Conservation (phyloP, 2,888 invertebrate species). For the Drosophila fulvimacula region DNA sequence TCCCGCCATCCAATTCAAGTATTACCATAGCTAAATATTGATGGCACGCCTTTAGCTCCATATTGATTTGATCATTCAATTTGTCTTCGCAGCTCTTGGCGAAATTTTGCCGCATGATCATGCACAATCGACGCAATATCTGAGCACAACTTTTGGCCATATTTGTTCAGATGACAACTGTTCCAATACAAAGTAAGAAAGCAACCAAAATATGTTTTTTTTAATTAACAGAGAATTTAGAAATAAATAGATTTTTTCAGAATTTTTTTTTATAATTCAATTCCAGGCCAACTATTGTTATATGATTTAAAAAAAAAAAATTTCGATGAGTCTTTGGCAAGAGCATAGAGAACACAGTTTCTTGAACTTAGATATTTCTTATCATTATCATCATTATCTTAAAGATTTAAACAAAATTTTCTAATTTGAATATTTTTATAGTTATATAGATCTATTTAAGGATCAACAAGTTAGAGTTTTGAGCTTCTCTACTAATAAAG, state of each 20-base stretch:
- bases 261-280: neutral
- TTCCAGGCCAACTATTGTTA: neutral
- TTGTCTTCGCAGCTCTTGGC: constrained; percentile 88
- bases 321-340: neutral
- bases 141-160: constrained; percentile 36
- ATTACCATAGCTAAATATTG: constrained; percentile 90
- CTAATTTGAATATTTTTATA: no score
- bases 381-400: no score
- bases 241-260: neutral
- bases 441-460: no score
- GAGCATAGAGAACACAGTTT: neutral
- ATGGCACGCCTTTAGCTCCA: constrained; percentile 90
- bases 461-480: no score
- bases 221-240: constrained; percentile 2
- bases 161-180: neutral
- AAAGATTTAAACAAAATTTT: neutral
- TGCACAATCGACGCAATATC: constrained; percentile 53
- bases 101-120: constrained; percentile 88
- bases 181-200: neutral
- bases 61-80: constrained; percentile 90
- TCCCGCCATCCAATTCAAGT: neutral
- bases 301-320: neutral
- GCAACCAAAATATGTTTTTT: neutral
- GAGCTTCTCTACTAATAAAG: no score
- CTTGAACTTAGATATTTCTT: neutral